Percentiles rank a stretch among this genome's conserved stretches.
Conservation (phyloP, 1,140 invertebrate species). For the Eubasilissa regina region DNA sequence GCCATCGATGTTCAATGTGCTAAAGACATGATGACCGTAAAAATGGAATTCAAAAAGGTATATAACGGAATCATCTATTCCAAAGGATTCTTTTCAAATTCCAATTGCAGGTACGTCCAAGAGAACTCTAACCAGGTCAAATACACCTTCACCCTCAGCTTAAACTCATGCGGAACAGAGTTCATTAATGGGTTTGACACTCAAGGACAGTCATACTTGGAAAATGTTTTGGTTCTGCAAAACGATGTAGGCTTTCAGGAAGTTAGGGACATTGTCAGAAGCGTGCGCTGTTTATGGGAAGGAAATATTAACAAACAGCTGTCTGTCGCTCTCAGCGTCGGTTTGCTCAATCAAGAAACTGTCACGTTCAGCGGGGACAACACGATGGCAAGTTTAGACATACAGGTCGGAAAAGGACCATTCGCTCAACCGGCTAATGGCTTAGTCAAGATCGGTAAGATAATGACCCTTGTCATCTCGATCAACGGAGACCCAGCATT, state of each 20-base stretch:
- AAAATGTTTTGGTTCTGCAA: slow-evolving; percentile 86
- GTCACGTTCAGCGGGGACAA: slow-evolving; percentile 89
- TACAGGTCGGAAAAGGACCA: slow-evolving; percentile 85
- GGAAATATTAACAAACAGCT: slow-evolving; percentile 84
- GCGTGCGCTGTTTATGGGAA: slow-evolving; percentile 87
- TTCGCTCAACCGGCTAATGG: slow-evolving; percentile 84
- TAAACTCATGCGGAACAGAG: slow-evolving; percentile 86
- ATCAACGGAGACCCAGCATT: slow-evolving; percentile 87
- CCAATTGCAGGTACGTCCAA: slow-evolving; percentile 82
- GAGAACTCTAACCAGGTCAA: slow-evolving; percentile 80
- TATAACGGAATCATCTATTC: slow-evolving; percentile 89
- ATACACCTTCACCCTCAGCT: slow-evolving; percentile 82
- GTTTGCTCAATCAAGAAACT: slow-evolving; percentile 85
- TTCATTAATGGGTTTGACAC: slow-evolving; percentile 86
- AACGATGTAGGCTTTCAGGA: slow-evolving; percentile 87
- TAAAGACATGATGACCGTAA: slow-evolving; percentile 88
- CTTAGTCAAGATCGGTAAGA: slow-evolving; percentile 87
- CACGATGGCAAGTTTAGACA: slow-evolving; percentile 84
- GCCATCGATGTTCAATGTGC: slow-evolving; percentile 83
- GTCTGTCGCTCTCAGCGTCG: slow-evolving; percentile 82
- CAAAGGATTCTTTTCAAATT: slow-evolving; percentile 82
- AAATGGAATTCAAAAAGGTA: slow-evolving; percentile 82
- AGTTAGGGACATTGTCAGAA: slow-evolving; percentile 85
- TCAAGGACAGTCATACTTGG: slow-evolving; percentile 83
- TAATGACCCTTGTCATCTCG: slow-evolving; percentile 86